Percentiles rank a stretch among this genome's conserved stretches.
phyloP scores from a whole-genome alignment of 2,113 vertebrate genomes.

The Bubo scandiacus region DNA sequence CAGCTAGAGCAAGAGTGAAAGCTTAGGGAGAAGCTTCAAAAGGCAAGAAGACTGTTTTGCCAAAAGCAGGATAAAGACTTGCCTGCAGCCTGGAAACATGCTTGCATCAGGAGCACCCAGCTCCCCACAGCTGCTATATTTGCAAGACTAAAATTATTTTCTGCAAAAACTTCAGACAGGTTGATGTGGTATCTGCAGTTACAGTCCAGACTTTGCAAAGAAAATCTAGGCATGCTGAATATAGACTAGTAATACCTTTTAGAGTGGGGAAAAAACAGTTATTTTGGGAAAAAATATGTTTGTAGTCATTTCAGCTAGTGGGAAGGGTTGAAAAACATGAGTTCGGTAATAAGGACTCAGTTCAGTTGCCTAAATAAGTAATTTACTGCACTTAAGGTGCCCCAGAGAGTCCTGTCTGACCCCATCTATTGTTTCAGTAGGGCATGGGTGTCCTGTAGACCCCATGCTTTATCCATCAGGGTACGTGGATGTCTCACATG shows the following conservation, averaged over 20 bases:
- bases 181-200: neutral
- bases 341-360: neutral
- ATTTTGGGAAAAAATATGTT: neutral
- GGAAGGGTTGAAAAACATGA: neutral
- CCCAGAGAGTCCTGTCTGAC: neutral
- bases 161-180: neutral
- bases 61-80: neutral
- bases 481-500: neutral
- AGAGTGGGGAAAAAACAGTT: neutral
- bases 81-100: neutral
- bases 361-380: neutral
- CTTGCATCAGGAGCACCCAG: neutral
- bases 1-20: conserved; percentile 19
- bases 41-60: neutral
- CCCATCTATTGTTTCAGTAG: neutral
- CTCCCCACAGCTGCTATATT: neutral
- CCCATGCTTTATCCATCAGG: neutral
- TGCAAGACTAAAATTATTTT: neutral
- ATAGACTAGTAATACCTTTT: neutral
- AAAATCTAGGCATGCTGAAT: neutral
- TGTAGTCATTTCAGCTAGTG: neutral
- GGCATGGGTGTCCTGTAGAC: neutral
- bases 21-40: neutral
- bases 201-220: neutral
- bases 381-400: neutral